Base-by-base conservation (phyloP, 1,140 invertebrate species). In the Drosophila tropicalis region DNA sequence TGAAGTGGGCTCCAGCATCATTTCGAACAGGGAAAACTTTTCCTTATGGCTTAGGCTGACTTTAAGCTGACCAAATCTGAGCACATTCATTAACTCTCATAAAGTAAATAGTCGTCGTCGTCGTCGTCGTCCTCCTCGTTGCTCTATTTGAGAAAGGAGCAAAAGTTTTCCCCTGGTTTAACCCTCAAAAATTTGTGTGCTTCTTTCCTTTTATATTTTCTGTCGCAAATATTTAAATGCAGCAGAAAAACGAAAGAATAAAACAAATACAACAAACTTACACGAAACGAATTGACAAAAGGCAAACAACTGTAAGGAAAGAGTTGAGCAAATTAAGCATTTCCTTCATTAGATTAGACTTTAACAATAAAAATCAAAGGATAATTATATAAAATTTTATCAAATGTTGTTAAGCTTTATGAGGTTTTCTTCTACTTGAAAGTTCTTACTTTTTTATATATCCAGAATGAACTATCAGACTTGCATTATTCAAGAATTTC, bases 31-130 rank as follows among this genome's bases (percentile, higher is more conserved):
- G 36, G 2, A 61, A 62, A 75, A 71, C 67, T 80, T 80, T 80
- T 70, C 64, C 72, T 51, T 51, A 17, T 51, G 71, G 64, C 72
- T 80, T 80, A 65, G 68, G 72, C 47, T 70, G 62, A 72, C 77
- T 68, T 79, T 62, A 80, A 72, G 62, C 44, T 51, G 44, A 51
- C 44, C 44, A 51, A 51, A 51, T 51, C 44, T 51, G 17, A 51
- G 44, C 44, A 51, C 44, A 51, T 51, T 51, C 44, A 51, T 51
- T 51, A 51, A 51, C 44, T 51, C 44, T 51, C 44, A 51, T 51
- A 51, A 22, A 51, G 44, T 51, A 51, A 51, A 51, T 22, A 51
- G 44, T 17, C 13, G 44, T 19, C 36, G 12, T 39, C 12, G 36
- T 39, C 4, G 36, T 19, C 41, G 10, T 15, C 22, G 22, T 22